phyloP scores from a whole-genome alignment of 2,113 vertebrate species.

The Grallaria varia region DNA sequence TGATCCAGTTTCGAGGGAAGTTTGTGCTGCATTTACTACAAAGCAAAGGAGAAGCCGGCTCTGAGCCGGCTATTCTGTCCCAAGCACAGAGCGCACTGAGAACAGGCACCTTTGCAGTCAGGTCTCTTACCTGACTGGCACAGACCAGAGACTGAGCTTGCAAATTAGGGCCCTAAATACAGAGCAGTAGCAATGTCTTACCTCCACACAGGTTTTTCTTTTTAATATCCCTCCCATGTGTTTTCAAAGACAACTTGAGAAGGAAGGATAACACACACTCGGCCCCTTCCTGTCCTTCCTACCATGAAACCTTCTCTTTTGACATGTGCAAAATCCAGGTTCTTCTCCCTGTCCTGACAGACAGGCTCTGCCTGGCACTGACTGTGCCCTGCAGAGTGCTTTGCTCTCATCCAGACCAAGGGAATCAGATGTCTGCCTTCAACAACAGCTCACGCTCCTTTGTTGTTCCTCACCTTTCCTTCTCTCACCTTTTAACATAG shows the following conservation, averaged over 20 bases:
- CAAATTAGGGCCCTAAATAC: not conserved
- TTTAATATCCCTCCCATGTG: rapidly evolving
- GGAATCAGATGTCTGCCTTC: not conserved
- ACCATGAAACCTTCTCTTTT: not conserved
- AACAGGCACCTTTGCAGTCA: not conserved
- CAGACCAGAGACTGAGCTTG: not conserved
- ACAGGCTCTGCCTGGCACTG: not conserved
- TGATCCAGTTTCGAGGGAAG: not conserved
- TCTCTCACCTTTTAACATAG: not conserved
- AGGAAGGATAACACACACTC: not conserved
- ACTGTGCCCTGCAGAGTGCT: rapidly evolving
- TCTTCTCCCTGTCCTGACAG: not conserved
- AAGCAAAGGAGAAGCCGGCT: not conserved
- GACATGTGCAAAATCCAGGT: not conserved
- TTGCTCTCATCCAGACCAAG: not conserved
- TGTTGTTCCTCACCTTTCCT: not conserved
- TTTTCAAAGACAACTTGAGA: not conserved
- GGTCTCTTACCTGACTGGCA: not conserved
- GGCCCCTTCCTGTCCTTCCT: not conserved
- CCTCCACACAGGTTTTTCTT: not conserved
- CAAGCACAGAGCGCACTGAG: not conserved
- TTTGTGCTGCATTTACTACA: not conserved
- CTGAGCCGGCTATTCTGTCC: not conserved
- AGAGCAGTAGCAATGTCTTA: not conserved
- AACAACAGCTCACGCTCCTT: not conserved